These are phyloP conservation scores for Drosophila ogumai DNA, from an alignment of 1,140 invertebrate species.

Conservation along the genomic window DNA sequence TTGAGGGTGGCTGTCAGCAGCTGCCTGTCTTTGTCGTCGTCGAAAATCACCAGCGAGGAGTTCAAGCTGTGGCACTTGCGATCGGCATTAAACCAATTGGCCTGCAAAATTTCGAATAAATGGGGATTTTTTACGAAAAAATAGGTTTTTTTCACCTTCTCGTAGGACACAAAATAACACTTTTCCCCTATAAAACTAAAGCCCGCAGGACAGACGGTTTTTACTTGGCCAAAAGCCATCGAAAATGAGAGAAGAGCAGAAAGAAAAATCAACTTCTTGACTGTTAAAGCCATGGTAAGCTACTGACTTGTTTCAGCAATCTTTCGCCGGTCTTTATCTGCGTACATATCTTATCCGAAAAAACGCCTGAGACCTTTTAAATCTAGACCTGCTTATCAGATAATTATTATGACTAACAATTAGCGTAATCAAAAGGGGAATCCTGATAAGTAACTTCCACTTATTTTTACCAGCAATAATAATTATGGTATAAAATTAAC, in stretches of 20 bases:
- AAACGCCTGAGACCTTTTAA: neutral
- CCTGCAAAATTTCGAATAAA: neutral
- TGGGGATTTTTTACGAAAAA: neutral
- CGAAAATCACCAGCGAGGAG: slow-evolving; percentile 15
- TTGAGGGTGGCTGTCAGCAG: slow-evolving; percentile 23
- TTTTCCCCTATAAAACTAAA: slow-evolving; percentile 26
- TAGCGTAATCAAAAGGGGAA: slow-evolving; percentile 9
- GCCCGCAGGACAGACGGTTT: neutral
- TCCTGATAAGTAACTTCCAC: slow-evolving; percentile 24
- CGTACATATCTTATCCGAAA: slow-evolving; percentile 25
- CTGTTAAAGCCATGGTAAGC: slow-evolving; percentile 1
- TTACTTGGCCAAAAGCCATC: neutral
- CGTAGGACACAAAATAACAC: slow-evolving; percentile 23
- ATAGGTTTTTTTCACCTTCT: neutral
- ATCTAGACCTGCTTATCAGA: neutral
- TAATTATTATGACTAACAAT: slow-evolving; percentile 19
- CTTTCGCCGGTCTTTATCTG: neutral
- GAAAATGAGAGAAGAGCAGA: neutral
- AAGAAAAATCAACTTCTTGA: neutral
- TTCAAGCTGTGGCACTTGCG: slow-evolving; percentile 15
- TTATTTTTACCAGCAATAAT: slow-evolving; percentile 23
- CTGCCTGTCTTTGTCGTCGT: slow-evolving; percentile 13
- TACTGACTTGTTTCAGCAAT: neutral
- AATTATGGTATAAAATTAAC: slow-evolving; percentile 50
- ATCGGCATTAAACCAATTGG: slow-evolving; percentile 40